Percentiles rank a stretch among this genome's conserved stretches.
Evolutionary conservation across 2,797 vertebrate genomes (phyloP).

Genomic region (Pseudochaenichthys georgianus): DNA sequence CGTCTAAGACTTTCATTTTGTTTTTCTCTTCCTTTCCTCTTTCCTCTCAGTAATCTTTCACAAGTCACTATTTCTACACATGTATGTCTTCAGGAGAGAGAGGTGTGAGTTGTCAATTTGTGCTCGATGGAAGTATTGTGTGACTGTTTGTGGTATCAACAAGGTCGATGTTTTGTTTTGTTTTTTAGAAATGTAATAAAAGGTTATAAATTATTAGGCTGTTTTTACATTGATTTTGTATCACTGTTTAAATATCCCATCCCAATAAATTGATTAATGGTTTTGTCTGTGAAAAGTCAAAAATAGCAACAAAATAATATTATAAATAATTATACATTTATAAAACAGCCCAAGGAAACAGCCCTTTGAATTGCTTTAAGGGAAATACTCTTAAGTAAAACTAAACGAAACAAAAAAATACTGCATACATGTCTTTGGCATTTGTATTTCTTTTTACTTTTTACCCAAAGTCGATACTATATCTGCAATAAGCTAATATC

Average conservation of each 20-base stretch:
- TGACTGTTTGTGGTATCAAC: background rate
- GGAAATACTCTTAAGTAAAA: too few relatives aligned
- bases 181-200: background rate
- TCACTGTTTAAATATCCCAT: background rate
- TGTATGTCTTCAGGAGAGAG: background rate
- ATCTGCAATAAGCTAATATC: background rate
- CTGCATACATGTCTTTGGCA: background rate
- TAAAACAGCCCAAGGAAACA: too few relatives aligned
- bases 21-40: slow-evolving; percentile 43
- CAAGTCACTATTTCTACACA: slow-evolving; percentile 45
- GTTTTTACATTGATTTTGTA: background rate
- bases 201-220: background rate
- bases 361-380: too few relatives aligned
- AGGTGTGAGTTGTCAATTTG: slow-evolving; percentile 12
- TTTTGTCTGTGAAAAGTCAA: too few relatives aligned
- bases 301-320: too few relatives aligned
- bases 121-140: background rate
- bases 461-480: background rate
- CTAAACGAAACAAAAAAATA: too few relatives aligned
- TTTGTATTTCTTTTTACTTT: background rate
- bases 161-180: slow-evolving; percentile 2
- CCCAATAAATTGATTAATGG: too few relatives aligned
- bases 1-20: slow-evolving; percentile 63
- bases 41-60: slow-evolving; percentile 68
- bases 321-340: too few relatives aligned